phyloP scores from a whole-genome alignment of 2,113 vertebrate genomes.

The Morone chrysops region DNA sequence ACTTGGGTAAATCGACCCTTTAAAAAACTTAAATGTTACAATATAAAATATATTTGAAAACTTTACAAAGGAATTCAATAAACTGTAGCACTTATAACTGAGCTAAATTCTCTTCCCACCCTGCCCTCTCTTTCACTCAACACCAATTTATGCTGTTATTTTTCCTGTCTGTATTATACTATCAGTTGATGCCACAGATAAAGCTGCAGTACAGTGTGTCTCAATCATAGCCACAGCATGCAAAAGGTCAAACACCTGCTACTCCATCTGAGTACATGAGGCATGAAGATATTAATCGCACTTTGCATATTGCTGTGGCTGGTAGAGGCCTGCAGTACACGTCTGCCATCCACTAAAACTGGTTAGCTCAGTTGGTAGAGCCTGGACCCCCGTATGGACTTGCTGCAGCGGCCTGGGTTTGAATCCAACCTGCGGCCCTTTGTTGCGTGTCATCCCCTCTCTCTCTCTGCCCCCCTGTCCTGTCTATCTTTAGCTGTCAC shows the following conservation, averaged over 20 bases:
- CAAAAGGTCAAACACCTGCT: slow-evolving; percentile 42
- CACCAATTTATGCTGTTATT: neutral
- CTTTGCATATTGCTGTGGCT: slow-evolving; percentile 60
- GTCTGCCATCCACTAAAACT: neutral
- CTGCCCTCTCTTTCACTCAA: neutral
- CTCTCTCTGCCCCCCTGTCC: no score
- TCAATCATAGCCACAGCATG: slow-evolving; percentile 1
- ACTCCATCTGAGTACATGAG: neutral
- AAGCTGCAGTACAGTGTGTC: slow-evolving; percentile 4
- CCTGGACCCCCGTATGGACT: no score
- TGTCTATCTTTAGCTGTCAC: no score
- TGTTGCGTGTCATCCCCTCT: no score
- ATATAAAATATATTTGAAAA: no score
- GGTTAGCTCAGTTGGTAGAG: no score
- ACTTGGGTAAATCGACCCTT: no score
- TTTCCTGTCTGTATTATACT: slow-evolving; percentile 1
- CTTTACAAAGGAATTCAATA: no score
- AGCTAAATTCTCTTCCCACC: neutral
- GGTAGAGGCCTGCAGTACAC: neutral
- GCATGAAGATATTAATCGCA: neutral
- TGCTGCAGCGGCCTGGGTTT: no score
- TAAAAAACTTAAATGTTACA: no score
- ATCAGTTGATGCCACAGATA: slow-evolving; percentile 5
- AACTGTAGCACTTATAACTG: neutral
- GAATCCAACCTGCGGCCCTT: no score